Conservation (phyloP, 2,888 invertebrate species). For the Eucriotettix oculatus region DNA sequence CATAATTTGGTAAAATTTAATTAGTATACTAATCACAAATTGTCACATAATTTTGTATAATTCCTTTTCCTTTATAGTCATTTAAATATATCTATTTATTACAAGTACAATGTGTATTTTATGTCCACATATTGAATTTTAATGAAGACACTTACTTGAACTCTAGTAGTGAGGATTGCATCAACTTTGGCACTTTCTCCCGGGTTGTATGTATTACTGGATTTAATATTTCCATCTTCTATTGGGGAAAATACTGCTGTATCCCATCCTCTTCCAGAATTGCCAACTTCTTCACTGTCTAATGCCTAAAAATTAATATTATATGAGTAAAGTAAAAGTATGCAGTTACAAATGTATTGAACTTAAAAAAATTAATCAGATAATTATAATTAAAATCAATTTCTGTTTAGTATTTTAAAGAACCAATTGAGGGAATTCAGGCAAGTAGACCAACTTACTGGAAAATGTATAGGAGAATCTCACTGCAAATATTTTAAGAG, state of each 20-base stretch:
- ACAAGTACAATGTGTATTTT: neutral
- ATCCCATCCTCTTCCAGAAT: constrained; percentile 45
- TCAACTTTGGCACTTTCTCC: constrained; percentile 11
- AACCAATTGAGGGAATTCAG: neutral
- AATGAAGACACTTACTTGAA: neutral
- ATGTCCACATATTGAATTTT: neutral
- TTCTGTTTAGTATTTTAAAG: neutral
- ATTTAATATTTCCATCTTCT: constrained; percentile 14
- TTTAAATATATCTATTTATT: neutral
- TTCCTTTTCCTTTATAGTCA: neutral
- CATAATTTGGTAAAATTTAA: no score
- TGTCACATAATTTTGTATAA: no score
- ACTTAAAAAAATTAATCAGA: neutral
- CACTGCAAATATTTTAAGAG: no score
- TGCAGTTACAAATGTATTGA: no score
- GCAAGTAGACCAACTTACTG: neutral
- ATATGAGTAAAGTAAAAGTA: neutral
- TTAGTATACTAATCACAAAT: no score
- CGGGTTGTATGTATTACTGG: constrained; percentile 10
- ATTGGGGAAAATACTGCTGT: constrained; percentile 26
- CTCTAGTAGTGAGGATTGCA: constrained; percentile 3
- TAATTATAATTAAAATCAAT: no score
- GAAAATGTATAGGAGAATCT: neutral
- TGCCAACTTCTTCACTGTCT: constrained; percentile 32
- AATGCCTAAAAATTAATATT: neutral